phyloP scores from a whole-genome alignment of 2,113 vertebrate species.

The Corydoras sp. region DNA sequence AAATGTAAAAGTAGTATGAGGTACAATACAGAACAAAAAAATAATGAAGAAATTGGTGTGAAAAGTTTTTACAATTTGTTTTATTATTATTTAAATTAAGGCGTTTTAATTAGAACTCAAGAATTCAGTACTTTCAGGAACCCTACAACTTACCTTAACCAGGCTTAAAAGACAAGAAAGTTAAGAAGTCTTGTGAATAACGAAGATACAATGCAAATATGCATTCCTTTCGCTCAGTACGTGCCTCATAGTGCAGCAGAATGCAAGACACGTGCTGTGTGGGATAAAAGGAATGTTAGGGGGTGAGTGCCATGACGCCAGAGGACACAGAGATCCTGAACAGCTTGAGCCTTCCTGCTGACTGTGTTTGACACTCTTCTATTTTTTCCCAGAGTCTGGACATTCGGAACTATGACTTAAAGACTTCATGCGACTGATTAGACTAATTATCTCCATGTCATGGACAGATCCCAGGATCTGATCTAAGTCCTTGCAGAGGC shows the following conservation, averaged over 20 bases:
- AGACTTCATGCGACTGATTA: conserved; percentile 4
- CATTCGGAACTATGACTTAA: neutral
- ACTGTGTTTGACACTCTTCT: neutral
- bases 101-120: too few species aligned
- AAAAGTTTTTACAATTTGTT: too few species aligned
- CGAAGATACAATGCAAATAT: conserved; percentile 42
- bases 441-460: conserved; percentile 27
- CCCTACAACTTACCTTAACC: neutral
- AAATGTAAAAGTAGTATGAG: neutral
- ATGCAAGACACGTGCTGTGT: conserved; percentile 37
- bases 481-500: conserved; percentile 31
- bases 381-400: neutral
- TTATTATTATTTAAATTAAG: too few species aligned
- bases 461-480: conserved; percentile 28
- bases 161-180: conserved; percentile 8
- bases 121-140: conserved; percentile 7
- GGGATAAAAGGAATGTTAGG: conserved; percentile 31
- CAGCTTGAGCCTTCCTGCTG: neutral
- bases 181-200: conserved; percentile 40
- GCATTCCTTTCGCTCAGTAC: conserved; percentile 31
- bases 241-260: conserved; percentile 21
- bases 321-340: neutral
- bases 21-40: neutral
- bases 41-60: conserved; percentile 8
- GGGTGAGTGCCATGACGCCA: conserved; percentile 8